A percentile compares a stretch with the other conserved stretches of the same genome.
Evolutionary conservation across 2,797 vertebrate genomes (phyloP).

Genomic region (Pseudochirops corinnae): DNA sequence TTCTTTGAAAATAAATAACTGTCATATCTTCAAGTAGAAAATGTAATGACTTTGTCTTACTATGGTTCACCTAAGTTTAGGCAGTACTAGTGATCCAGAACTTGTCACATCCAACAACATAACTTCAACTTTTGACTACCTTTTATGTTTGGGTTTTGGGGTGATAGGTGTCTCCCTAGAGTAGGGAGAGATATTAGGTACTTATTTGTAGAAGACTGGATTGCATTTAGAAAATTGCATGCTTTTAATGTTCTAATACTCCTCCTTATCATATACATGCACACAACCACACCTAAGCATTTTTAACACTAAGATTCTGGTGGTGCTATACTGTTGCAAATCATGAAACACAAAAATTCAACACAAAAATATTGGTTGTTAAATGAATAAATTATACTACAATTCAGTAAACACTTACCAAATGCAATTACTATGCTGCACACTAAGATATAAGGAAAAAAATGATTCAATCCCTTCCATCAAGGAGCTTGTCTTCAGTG

Average conservation of each 20-base stretch:
- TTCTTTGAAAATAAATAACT: background rate
- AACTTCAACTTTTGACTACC: background rate
- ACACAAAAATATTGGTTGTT: background rate
- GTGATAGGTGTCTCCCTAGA: background rate
- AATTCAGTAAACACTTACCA: background rate
- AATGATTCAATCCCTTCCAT: background rate
- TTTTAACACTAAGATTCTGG: background rate
- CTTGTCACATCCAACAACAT: background rate
- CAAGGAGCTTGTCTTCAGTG: background rate
- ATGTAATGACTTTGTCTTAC: conserved; percentile 1
- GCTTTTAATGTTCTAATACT: background rate
- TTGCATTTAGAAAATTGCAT: background rate
- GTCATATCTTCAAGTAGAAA: conserved; percentile 12
- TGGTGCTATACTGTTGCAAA: background rate
- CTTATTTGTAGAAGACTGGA: background rate
- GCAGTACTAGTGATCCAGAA: background rate
- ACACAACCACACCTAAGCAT: background rate
- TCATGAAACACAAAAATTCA: background rate
- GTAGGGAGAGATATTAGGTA: background rate
- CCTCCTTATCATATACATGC: background rate
- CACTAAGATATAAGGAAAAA: background rate
- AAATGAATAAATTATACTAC: background rate
- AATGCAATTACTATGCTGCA: background rate
- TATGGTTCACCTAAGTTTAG: background rate
- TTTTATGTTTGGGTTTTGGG: background rate